Base-by-base conservation (phyloP, 2,888 invertebrate species). In the Mycalesis mineus region DNA sequence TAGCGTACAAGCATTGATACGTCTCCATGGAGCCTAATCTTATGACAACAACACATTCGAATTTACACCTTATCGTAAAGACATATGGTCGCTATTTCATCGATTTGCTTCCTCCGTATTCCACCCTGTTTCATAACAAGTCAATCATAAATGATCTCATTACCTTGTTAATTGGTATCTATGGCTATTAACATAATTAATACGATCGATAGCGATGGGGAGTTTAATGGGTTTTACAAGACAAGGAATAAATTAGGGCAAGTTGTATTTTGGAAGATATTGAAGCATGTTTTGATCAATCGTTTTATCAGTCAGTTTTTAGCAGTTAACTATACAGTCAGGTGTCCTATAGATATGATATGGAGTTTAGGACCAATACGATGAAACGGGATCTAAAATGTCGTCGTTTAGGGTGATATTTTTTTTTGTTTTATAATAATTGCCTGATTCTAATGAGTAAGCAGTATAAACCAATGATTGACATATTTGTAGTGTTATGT, bases 111-210 rank as follows among this genome's bases (percentile, higher is more conserved):
- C 22, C 13, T 13, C 7, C 13, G 8, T n/a, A 14, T 48, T 44
- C 31, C 44, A 5, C 39, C 41, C 47, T 53, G n/a, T 28, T 33
- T 36, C 41, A 9, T 60, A 60, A 54, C 57, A 54, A 65, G 57
- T 61, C 61, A 61, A 63, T 63, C 61, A 61, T 58, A 56, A 63
- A 58, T 56, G 58, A 62, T 61, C 62, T 62, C 65, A 75, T 76
- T 73, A 72, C 58, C 55, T 57, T 56, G 65, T 68, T 70, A 70
- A 75, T 73, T 73, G 69, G 67, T 66, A 67, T 67, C 65, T 61
- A 65, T 62, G 64, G 65, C 61, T 65, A 65, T 66, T 68, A 66
- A 65, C 60, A 65, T 68, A 72, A 75, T 74, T 72, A 72, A 64
- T 55, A 50, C 55, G 31, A 49, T 53, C 71, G 64, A 75, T 74